A percentile compares a stretch with the other conserved stretches of the same genome.
phyloP scores from a whole-genome alignment of 2,888 invertebrate genomes.

The Hermaeophaga mercurialis region DNA sequence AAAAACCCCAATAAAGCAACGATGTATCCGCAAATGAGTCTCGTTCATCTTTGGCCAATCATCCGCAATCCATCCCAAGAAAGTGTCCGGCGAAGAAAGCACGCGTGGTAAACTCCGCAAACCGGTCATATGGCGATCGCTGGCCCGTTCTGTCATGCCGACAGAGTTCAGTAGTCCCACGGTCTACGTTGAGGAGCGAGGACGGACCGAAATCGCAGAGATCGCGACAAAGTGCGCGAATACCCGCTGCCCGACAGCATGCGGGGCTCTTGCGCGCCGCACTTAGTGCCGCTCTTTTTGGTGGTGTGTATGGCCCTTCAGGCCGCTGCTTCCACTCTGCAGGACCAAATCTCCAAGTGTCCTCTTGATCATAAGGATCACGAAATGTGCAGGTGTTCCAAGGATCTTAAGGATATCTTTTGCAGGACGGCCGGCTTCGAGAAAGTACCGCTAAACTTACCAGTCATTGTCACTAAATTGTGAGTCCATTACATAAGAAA shows the following conservation, averaged over 20 bases:
- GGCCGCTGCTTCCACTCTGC: constrained; percentile 27
- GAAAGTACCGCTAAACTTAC: constrained; percentile 42
- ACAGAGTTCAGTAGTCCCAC: constrained; percentile 39
- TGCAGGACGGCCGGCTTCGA: constrained; percentile 46
- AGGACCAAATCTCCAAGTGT: constrained; percentile 37
- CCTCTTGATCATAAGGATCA: constrained; percentile 38
- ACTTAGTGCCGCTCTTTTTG: constrained; percentile 18
- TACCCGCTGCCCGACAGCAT: constrained; percentile 33
- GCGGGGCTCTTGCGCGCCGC: constrained; percentile 26
- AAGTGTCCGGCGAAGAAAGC: constrained; percentile 25
- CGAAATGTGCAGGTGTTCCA: constrained; percentile 44
- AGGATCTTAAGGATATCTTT: constrained; percentile 44
- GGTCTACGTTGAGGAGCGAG: constrained; percentile 34
- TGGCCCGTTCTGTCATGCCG: constrained; percentile 21
- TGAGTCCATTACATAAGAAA: constrained; percentile 41
- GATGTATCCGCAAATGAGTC: not conserved
- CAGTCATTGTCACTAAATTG: constrained; percentile 44
- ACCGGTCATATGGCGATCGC: constrained; percentile 35
- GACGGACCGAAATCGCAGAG: constrained; percentile 23
- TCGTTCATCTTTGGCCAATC: constrained; percentile 9
- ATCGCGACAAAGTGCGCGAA: constrained; percentile 31
- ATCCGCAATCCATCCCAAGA: constrained; percentile 22
- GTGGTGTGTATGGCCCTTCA: constrained; percentile 23
- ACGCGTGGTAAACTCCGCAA: constrained; percentile 32
- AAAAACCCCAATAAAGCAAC: too few species aligned